Conservation (phyloP, 2,888 invertebrate genomes). For the Cephus nigrinus region DNA sequence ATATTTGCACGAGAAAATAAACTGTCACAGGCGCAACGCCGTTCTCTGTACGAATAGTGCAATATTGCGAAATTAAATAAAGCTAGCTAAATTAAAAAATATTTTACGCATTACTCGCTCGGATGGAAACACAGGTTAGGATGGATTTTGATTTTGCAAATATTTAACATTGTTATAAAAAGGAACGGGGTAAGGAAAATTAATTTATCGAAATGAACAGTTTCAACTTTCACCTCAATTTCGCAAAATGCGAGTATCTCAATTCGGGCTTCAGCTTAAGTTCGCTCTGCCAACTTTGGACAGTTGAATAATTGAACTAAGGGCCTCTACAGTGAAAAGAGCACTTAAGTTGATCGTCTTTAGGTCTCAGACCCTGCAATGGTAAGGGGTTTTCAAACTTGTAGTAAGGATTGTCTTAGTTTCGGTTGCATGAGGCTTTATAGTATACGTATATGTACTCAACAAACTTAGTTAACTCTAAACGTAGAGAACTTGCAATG, state of each 20-base stretch:
- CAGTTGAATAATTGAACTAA: conserved; percentile 38
- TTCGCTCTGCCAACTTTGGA: conserved; percentile 33
- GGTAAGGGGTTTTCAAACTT: conserved; percentile 48
- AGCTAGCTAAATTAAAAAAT: not conserved
- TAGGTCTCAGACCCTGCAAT: conserved; percentile 44
- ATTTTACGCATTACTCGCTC: not conserved
- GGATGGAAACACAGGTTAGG: not conserved
- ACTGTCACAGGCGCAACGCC: not conserved
- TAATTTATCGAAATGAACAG: not conserved
- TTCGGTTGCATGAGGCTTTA: conserved; percentile 46
- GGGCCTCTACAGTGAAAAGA: conserved; percentile 28
- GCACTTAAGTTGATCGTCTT: conserved; percentile 56
- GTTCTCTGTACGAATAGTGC: not conserved
- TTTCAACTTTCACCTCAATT: not conserved
- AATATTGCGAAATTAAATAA: not conserved
- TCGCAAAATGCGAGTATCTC: not conserved
- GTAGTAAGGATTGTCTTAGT: conserved; percentile 53
- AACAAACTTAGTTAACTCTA: conserved; percentile 47
- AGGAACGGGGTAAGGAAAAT: not conserved
- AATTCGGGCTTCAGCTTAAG: not conserved
- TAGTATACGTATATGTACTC: conserved; percentile 41
- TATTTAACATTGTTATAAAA: not conserved
- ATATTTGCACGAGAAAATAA: not conserved
- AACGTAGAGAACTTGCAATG: conserved; percentile 30
- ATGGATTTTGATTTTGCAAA: not conserved